Conservation (phyloP, 2,797 vertebrate genomes). For the Mus minutoides region DNA sequence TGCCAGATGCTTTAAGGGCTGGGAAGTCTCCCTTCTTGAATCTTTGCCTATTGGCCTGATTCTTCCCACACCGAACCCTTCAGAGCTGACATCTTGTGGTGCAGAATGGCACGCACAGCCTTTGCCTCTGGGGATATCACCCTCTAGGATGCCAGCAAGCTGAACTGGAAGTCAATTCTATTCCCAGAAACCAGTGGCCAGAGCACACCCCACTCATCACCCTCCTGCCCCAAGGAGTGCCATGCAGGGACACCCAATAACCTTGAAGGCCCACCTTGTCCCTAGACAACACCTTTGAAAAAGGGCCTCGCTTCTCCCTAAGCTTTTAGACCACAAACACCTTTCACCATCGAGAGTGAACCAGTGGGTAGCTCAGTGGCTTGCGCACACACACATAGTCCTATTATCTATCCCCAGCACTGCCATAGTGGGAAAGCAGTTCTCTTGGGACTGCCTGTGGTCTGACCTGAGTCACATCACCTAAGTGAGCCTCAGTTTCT, state of each 20-base stretch:
- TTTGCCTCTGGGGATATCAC: rapidly evolving
- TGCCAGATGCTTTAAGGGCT: neutral
- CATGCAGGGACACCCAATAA: too few relatives aligned
- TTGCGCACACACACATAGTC: neutral
- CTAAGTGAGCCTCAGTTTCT: neutral
- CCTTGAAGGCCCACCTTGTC: neutral
- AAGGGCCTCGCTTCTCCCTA: neutral
- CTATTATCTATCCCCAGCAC: neutral
- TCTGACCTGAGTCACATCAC: rapidly evolving
- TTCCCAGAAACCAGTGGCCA: neutral
- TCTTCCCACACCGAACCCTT: neutral
- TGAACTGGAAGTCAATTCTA: rapidly evolving
- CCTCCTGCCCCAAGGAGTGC: neutral
- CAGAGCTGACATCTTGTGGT: neutral
- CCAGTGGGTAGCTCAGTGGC: neutral
- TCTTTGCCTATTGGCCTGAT: neutral
- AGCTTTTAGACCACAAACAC: neutral
- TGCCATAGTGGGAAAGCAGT: neutral
- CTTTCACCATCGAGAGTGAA: neutral
- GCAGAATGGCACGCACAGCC: rapidly evolving
- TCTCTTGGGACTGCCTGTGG: neutral
- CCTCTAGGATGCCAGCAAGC: neutral
- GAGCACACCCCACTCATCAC: too few relatives aligned
- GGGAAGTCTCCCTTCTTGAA: neutral
- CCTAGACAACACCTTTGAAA: rapidly evolving